phyloP scores from a whole-genome alignment of 2,113 vertebrate genomes.

The Saccopteryx bilineata region DNA sequence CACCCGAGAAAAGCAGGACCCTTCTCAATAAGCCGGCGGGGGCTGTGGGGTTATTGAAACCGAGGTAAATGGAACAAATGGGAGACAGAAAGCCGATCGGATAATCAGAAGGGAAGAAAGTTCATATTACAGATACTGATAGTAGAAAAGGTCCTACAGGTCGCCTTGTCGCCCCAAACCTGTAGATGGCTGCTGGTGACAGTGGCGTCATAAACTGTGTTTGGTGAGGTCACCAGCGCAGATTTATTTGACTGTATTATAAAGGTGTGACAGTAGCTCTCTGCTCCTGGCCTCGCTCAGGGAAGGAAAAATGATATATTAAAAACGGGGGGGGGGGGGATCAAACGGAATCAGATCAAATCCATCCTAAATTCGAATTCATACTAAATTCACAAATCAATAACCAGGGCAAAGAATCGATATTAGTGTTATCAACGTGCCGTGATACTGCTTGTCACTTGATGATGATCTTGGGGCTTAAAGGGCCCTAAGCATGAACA shows the following conservation, averaged over 20 bases:
- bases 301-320: constrained; percentile 63
- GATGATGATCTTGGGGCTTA: neutral
- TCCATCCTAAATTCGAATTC: constrained; percentile 69
- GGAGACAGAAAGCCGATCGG: neutral
- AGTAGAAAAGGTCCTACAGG: constrained; percentile 65
- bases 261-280: constrained; percentile 44
- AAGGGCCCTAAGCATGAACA: neutral
- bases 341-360: constrained; percentile 76
- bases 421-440: constrained; percentile 61
- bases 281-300: constrained; percentile 3
- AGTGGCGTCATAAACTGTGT: constrained; percentile 59
- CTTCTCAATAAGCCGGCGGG: neutral
- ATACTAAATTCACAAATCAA: constrained; percentile 76
- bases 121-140: constrained; percentile 36
- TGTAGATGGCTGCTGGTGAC: constrained; percentile 73
- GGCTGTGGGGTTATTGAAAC: neutral
- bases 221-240: constrained; percentile 62
- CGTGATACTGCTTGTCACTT: neutral
- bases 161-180: constrained; percentile 48
- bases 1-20: neutral
- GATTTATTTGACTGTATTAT: constrained; percentile 72
- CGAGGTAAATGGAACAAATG: accelerated
- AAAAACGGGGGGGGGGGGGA: neutral
- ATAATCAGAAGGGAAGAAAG: constrained; percentile 47
- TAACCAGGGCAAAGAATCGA: constrained; percentile 61